These are phyloP conservation scores for Apis cerana DNA, from an alignment of 1,140 invertebrate species.

Conservation along the genomic window DNA sequence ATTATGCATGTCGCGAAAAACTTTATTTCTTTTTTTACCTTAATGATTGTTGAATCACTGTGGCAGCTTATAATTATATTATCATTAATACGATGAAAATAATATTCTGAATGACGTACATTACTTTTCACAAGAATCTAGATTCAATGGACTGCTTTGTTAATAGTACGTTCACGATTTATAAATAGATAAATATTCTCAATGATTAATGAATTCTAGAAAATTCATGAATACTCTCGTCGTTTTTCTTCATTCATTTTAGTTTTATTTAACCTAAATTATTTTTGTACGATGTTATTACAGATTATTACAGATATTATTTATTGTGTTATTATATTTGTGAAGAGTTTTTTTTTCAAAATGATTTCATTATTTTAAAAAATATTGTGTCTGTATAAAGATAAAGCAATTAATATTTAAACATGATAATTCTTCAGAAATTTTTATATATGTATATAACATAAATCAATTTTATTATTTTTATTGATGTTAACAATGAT, in stretches of 20 bases:
- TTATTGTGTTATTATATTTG: too few relatives aligned
- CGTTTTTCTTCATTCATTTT: not conserved
- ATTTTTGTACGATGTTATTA: not conserved
- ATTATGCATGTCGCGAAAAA: not conserved
- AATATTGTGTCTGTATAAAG: too few relatives aligned
- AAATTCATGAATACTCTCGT: not conserved
- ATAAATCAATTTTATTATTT: too few relatives aligned
- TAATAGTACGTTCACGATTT: too few relatives aligned
- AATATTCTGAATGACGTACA: not conserved
- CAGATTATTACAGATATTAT: too few relatives aligned
- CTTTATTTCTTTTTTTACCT: not conserved
- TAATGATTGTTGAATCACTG: not conserved
- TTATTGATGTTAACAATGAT: too few relatives aligned
- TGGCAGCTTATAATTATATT: conserved; percentile 2
- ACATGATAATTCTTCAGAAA: too few relatives aligned
- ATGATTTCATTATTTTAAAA: too few relatives aligned
- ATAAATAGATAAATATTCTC: too few relatives aligned
- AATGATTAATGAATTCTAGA: not conserved
- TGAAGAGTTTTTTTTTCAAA: too few relatives aligned
- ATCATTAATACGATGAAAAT: conserved; percentile 1
- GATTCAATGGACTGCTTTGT: not conserved
- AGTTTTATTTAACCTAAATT: not conserved
- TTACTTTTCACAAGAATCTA: not conserved
- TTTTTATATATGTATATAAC: too few relatives aligned
- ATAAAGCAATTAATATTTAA: too few relatives aligned